These are phyloP conservation scores for Hofmannophila pseudospretella DNA, from an alignment of 2,888 invertebrate species.

Conservation along the genomic window DNA sequence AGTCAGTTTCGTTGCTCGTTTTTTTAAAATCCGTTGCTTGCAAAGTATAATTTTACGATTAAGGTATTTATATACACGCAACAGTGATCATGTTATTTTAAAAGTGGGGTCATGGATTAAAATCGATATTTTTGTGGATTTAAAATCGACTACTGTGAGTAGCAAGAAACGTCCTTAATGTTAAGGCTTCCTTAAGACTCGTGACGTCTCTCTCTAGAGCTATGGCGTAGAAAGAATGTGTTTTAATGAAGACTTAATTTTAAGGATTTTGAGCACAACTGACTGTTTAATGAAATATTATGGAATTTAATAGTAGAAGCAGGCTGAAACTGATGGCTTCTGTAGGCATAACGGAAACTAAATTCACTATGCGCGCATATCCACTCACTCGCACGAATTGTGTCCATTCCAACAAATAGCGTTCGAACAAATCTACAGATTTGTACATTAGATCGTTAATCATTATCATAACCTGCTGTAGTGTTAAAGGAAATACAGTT, in stretches of 20 bases:
- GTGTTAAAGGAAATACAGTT: slow-evolving; percentile 27
- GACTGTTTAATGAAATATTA: no score
- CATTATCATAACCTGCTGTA: slow-evolving; percentile 41
- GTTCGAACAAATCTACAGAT: slow-evolving; percentile 49
- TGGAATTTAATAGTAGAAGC: no score
- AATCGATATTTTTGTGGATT: no score
- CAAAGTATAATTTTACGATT: background rate
- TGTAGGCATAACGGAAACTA: background rate
- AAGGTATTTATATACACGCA: background rate
- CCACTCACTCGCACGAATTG: slow-evolving; percentile 16
- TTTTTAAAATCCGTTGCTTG: background rate
- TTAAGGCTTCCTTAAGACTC: no score
- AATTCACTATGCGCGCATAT: slow-evolving; percentile 10
- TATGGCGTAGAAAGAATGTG: no score
- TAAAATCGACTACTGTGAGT: no score
- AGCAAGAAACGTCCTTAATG: no score
- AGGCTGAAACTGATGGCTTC: background rate
- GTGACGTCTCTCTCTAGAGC: no score
- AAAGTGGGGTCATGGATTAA: no score
- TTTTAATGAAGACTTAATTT: no score
- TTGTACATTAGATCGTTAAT: slow-evolving; percentile 34
- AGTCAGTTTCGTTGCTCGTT: background rate
- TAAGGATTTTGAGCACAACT: no score
- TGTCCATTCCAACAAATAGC: slow-evolving; percentile 58
- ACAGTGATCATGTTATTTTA: background rate